Evolutionary conservation across 37 sponge, comb jelly and placozoan genomes (phyloP).

Genomic region (Eunapius fragilis): DNA sequence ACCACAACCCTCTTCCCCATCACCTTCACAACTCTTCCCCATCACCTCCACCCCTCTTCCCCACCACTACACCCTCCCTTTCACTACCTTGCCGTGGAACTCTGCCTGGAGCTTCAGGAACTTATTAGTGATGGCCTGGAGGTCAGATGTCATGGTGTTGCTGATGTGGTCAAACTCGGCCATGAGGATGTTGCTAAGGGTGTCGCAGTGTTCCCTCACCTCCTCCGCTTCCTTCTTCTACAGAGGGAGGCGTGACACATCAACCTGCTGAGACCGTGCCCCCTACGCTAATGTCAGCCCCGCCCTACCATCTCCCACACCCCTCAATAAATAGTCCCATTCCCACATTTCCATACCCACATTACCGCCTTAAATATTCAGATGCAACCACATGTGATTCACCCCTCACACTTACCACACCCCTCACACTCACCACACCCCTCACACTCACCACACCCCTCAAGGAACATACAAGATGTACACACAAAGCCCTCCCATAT

Average conservation of each 20-base stretch:
- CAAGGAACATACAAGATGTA: too few relatives aligned
- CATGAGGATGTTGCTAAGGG: constrained; percentile 83
- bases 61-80: not conserved
- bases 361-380: too few relatives aligned
- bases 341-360: too few relatives aligned
- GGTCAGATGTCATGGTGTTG: constrained; percentile 36
- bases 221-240: constrained; percentile 84
- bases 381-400: too few relatives aligned
- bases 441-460: too few relatives aligned
- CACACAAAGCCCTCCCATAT: too few relatives aligned
- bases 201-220: constrained; percentile 67
- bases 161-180: constrained; percentile 85
- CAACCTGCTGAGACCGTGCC: too few relatives aligned
- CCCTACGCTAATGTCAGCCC: too few relatives aligned
- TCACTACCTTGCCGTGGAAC: constrained; percentile 63
- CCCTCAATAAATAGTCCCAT: too few relatives aligned
- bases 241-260: not conserved
- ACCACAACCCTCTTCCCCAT: constrained; percentile 22
- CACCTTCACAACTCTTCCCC: not conserved
- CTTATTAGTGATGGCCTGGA: constrained; percentile 36
- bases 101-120: constrained; percentile 61
- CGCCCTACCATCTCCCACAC: too few relatives aligned
- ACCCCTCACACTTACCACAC: too few relatives aligned
- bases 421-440: too few relatives aligned
- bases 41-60: not conserved